Base-by-base conservation (phyloP, 1,140 invertebrate species). In the Lucilia sericata region DNA sequence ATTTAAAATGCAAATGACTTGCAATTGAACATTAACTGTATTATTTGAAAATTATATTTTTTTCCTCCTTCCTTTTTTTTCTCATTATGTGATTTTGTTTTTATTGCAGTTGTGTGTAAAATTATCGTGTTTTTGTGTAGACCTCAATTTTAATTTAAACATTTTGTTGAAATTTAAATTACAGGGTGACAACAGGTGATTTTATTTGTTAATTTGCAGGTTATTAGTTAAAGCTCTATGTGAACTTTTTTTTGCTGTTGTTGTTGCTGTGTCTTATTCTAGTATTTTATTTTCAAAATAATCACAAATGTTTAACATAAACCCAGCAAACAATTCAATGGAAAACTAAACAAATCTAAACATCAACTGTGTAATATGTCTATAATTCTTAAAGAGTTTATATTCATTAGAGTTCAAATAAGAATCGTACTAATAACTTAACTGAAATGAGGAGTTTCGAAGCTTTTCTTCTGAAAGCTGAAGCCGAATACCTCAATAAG, bases 91-190 rank as follows among this genome's bases (percentile, higher is more conserved):
- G n/a, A n/a, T n/a, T n/a, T n/a, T n/a, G n/a, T n/a, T n/a, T n/a
- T n/a, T n/a, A n/a, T n/a, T 60, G 55, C 14, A n/a, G 55, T n/a
- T 17, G 14, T 60, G 12, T n/a, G n/a, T 60, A n/a, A 60, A 42
- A 60, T n/a, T 60, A 60, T 3, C 14, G 55, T 55, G 51, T 60
- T 42, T 3, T n/a, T 60, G 55, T 60, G 55, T 60, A 60, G 55
- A 60, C 55, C 55, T 60, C 55, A 60, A 60, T 60, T 17, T 60
- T 78, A 42, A 78, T 78, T 36, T 78, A n/a, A 78, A 78, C 14
- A 78, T 78, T 78, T 78, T 78, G 75, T 42, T 78, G 75, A 78
- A 78, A 78, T 78, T 42, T 34, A 78, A 78, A 78, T 78, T 78
- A 78, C n/a, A 19, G 34, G 34, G 75, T 78, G 75, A 78, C 75